A percentile compares a stretch with the other conserved stretches of the same genome.
phyloP scores from a whole-genome alignment of 2,888 invertebrate species.

The Lochmaea capreae region DNA sequence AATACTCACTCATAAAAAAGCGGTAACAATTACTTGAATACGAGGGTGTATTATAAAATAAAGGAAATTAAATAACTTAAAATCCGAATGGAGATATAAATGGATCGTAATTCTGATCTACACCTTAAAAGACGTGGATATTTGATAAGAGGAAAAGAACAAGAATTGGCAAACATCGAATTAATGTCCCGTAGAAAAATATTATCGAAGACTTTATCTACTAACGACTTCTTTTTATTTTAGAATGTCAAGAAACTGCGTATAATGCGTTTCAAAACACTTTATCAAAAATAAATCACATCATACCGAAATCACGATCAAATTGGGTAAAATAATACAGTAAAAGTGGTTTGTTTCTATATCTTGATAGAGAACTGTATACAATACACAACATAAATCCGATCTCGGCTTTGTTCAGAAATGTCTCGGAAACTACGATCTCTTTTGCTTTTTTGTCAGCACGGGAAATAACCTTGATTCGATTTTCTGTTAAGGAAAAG shows the following conservation, averaged over 20 bases:
- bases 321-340: not conserved
- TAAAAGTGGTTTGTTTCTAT: not conserved
- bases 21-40: too few species aligned
- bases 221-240: not conserved
- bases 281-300: not conserved
- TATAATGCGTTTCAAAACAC: not conserved
- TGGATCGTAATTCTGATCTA: not conserved
- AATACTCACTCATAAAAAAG: not conserved
- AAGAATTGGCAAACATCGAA: not conserved
- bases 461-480: too few species aligned
- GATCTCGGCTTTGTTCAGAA: too few species aligned
- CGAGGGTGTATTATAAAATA: not conserved
- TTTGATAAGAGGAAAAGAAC: not conserved
- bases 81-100: not conserved
- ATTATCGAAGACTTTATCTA: not conserved
- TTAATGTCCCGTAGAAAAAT: slow-evolving; percentile 4
- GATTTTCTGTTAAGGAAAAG: too few species aligned
- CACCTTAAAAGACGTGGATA: not conserved
- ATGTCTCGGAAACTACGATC: too few species aligned
- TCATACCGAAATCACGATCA: not conserved
- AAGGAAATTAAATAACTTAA: too few species aligned
- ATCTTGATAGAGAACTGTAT: too few species aligned
- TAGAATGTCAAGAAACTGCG: not conserved
- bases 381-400: too few species aligned
- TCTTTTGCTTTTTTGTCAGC: too few species aligned